phyloP scores from a whole-genome alignment of 2,797 vertebrate genomes.

The Caiman crocodilus region DNA sequence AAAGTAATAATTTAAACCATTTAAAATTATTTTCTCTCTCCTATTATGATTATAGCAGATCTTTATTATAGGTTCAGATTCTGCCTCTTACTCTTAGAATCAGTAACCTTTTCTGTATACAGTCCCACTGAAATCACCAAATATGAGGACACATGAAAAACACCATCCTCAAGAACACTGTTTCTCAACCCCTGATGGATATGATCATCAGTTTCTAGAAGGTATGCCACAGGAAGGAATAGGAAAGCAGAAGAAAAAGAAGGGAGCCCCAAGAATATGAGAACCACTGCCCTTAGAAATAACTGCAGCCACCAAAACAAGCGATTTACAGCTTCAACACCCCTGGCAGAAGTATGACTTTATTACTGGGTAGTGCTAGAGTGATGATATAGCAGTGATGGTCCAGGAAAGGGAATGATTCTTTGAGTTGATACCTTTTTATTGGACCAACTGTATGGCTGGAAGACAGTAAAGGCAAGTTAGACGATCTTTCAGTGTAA shows the following conservation, averaged over 20 bases:
- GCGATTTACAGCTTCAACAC: background rate
- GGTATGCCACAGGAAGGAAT: too few species aligned
- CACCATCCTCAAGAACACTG: background rate
- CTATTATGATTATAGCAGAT: background rate
- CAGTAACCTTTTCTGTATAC: conserved; percentile 28
- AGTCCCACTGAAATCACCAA: conserved; percentile 45
- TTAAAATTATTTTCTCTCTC: background rate
- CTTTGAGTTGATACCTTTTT: too few species aligned
- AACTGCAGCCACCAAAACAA: background rate
- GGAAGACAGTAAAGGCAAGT: too few species aligned
- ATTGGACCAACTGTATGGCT: too few species aligned
- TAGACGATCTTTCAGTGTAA: too few species aligned
- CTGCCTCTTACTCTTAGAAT: conserved; percentile 26
- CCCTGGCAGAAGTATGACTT: accelerated
- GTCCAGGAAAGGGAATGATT: too few species aligned
- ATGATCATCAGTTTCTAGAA: too few species aligned
- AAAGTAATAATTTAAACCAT: background rate
- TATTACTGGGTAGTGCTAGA: background rate
- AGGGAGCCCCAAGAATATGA: background rate
- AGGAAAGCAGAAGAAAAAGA: too few species aligned
- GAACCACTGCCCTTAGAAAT: conserved; percentile 22
- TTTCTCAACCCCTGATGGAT: too few species aligned
- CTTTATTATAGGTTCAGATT: conserved; percentile 60
- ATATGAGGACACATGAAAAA: background rate
- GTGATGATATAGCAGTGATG: too few species aligned